Evolutionary conservation across 2,113 vertebrate genomes (phyloP), one percentile per base, ranked within the genome.

Genomic region (Barnardius zonarius): DNA sequence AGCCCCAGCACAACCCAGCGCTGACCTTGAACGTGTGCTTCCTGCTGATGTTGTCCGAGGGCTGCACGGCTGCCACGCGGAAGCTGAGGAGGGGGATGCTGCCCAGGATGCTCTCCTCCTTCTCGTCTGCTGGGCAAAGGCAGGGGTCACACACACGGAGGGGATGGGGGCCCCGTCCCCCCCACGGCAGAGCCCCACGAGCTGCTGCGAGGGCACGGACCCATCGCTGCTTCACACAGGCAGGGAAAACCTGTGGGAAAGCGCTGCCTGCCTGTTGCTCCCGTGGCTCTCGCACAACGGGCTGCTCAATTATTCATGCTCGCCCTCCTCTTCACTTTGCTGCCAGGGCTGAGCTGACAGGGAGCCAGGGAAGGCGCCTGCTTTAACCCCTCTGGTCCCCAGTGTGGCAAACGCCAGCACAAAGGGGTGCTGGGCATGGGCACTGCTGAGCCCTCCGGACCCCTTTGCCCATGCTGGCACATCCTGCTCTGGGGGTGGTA

Each of bases 11-110:
- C 46, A 24, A 24, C 64, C 90, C 8, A 12, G 41, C 39, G 48
- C 99, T 98, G 95, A 99, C 99, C 99, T 99, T 99, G 98, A 99
- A 99, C 39, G 99, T 98, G 95, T 99, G 98, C 86, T 98, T 99
- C 88, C 99, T 98, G 97, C 98, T 99, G 98, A 99, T 98, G 98
- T 98, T 99, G 95, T 99, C 99, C 0, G 98, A 98, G 10, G 98
- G 97, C 81, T 99, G 98, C 84, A 99, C 98, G 1, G 97, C 97
- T 2, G 98, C 97, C 41, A 99, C 98, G 24, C 98, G 98, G 97
- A 99, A 99, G 97, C 98, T 99, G 92, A 99, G 98, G 75, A 99
- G 98, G 1, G 99, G 99, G 81, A 99, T 98, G 97, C 99, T 99
- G 80, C 99, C 99, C 96, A 99, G 96, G 74, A 99, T 95, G 20